A percentile compares a stretch with the other conserved stretches of the same genome.
Evolutionary conservation across 2,888 invertebrate genomes (phyloP).

Genomic region (Ephialtes manifestator): DNA sequence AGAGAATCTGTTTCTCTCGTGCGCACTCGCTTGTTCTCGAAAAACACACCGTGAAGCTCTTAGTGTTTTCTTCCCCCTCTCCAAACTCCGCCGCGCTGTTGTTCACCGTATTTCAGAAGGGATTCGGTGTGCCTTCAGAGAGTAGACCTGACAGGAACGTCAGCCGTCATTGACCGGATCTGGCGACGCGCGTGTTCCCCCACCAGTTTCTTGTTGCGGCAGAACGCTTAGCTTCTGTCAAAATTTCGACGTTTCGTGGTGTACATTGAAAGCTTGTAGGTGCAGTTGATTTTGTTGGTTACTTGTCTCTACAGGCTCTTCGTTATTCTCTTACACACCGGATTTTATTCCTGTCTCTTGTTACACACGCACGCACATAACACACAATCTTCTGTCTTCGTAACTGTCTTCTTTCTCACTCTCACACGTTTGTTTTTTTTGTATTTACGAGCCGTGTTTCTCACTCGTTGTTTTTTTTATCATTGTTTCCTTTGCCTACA

Average conservation of each 20-base stretch:
- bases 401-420: slow-evolving; percentile 21
- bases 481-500: too few relatives aligned
- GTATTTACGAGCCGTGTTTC: not conserved
- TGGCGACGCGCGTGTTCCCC: slow-evolving; percentile 42
- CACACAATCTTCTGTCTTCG: not conserved
- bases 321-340: not conserved
- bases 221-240: slow-evolving; percentile 14
- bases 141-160: slow-evolving; percentile 57
- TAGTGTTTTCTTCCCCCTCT: slow-evolving; percentile 37
- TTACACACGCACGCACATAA: not conserved
- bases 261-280: not conserved
- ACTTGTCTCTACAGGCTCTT: not conserved
- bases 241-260: not conserved
- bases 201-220: slow-evolving; percentile 5
- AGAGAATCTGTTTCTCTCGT: slow-evolving; percentile 13
- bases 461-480: not conserved
- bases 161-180: slow-evolving; percentile 50
- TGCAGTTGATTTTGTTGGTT: not conserved
- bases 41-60: slow-evolving; percentile 22
- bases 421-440: not conserved
- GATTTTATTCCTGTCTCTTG: not conserved
- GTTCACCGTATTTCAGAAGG: not conserved
- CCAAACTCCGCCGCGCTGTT: not conserved
- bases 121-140: slow-evolving; percentile 5
- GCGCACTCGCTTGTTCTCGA: slow-evolving; percentile 6